phyloP scores from a whole-genome alignment of 2,113 vertebrate genomes.

The Lamprologus ornatipinnis region DNA sequence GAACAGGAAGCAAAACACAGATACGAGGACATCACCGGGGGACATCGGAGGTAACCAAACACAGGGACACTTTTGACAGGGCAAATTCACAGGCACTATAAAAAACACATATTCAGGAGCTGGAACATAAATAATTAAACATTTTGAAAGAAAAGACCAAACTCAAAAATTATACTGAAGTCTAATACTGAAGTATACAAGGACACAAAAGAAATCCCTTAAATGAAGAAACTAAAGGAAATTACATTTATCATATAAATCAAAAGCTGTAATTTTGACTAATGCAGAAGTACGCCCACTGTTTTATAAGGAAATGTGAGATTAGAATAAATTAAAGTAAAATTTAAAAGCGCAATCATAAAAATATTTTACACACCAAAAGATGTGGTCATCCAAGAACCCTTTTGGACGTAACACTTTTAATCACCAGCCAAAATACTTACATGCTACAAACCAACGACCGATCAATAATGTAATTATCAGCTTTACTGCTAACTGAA shows the following conservation, averaged over 20 bases:
- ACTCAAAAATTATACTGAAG: not conserved
- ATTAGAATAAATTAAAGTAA: not conserved
- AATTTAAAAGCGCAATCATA: not conserved
- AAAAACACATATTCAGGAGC: not conserved
- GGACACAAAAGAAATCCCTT: not conserved
- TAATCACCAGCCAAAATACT: not conserved
- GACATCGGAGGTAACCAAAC: no score
- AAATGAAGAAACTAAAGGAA: not conserved
- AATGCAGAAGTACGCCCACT: not conserved
- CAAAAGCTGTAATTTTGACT: not conserved
- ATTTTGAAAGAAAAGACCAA: not conserved
- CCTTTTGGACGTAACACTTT: not conserved
- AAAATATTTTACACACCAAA: not conserved
- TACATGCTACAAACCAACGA: not conserved
- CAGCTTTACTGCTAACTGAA: not conserved
- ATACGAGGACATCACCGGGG: no score
- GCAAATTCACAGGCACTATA: not conserved
- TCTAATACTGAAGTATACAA: not conserved
- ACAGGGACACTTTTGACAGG: not conserved
- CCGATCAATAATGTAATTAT: not conserved
- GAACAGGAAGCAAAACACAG: no score
- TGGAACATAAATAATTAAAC: not conserved
- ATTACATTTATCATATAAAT: not conserved
- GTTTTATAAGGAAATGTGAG: not conserved
- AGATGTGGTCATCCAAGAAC: not conserved